Evolutionary conservation across 2,113 vertebrate species (phyloP).

Genomic region (Gallinago paraguaiae): DNA sequence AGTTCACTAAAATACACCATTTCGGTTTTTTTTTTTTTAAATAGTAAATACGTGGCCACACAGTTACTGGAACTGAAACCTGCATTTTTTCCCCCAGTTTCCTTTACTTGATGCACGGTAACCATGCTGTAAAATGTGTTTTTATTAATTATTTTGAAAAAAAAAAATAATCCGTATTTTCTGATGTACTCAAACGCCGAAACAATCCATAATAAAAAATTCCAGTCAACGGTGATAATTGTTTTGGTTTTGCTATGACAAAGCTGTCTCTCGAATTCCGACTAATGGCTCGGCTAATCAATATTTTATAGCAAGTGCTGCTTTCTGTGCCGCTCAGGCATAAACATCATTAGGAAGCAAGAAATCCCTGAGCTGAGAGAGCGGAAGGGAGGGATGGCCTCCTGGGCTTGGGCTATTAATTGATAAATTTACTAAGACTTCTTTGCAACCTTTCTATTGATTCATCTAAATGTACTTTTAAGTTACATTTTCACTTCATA

Average conservation of each 20-base stretch:
- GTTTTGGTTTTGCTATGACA: background rate
- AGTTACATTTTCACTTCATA: background rate
- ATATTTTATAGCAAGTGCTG: background rate
- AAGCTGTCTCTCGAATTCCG: background rate
- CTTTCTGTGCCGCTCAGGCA: background rate
- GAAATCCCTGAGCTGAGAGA: background rate
- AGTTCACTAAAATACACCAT: background rate
- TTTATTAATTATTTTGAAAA: background rate
- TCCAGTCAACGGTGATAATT: background rate
- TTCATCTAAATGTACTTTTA: background rate
- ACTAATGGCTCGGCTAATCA: background rate
- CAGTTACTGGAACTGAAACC: background rate
- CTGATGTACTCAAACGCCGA: background rate
- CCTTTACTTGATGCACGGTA: background rate
- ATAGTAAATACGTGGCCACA: accelerated
- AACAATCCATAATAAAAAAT: background rate
- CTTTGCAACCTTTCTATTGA: background rate
- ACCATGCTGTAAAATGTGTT: background rate
- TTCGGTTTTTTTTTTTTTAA: background rate
- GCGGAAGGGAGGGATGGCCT: background rate
- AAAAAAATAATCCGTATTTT: background rate
- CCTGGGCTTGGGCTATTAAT: background rate
- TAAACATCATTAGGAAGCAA: background rate
- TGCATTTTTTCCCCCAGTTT: background rate
- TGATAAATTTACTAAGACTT: background rate